Evolutionary conservation across 2,888 invertebrate species (phyloP), one percentile per base, ranked within the genome.

Genomic region (Stegana nigrithorax): DNA sequence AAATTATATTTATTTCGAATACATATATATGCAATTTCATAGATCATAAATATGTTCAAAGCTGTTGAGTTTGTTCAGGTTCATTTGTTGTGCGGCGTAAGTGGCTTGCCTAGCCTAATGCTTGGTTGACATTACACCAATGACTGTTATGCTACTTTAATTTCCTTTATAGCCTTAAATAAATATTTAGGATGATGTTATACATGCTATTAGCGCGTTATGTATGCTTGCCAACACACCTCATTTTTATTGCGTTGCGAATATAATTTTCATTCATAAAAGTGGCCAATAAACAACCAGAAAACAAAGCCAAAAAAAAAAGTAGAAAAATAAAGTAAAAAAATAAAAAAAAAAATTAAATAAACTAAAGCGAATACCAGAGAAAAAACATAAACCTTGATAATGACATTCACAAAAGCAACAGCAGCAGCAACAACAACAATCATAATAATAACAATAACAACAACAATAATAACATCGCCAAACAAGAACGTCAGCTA

Each of bases 381-480:
- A 23, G 27, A 44, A 26, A 58, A 50, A 50, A 36, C 21, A 67
- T 62, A 79, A 75, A 75, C 75, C 75, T 75, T 75, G 75, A 77
- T 75, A 75, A 79, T 75, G 75, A 75, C 79, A 75, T 75, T 75
- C 78, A 77, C n/a, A n/a, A 58, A 59, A 47, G 23, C 21, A 21
- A 47, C 25, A 47, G 12, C 36, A 36, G n/a, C 36, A 7, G 12
- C 10, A 36, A 36, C 10, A n/a, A 36, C n/a, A n/a, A n/a, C 36
- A 36, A 36, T 36, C 10, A 36, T 10, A 36, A 36, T 36, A 36
- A 36, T 36, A 36, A 21, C 2, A 45, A 23, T 21, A 47, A 47
- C 25, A 47, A 23, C 47, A 47, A 39, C 12, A 10, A 39, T 14
- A 39, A 4, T 39, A 39, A 17, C 39, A n/a, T n/a, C n/a, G n/a